These are phyloP conservation scores for Papio anubis DNA, from an alignment of 2,113 vertebrate genomes.

Conservation along the genomic window DNA sequence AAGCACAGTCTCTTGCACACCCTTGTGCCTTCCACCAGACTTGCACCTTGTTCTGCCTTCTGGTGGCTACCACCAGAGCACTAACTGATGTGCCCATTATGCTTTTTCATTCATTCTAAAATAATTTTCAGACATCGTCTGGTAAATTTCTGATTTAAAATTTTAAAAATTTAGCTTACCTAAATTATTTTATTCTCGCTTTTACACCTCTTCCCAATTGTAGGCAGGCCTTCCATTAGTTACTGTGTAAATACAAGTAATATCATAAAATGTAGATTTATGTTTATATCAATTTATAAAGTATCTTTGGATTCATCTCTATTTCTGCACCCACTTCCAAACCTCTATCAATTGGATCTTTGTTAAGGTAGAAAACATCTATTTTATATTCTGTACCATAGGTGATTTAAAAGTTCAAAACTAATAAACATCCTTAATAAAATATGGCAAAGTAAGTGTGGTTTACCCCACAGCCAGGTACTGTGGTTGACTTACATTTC, in stretches of 20 bases:
- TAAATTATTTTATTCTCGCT: neutral
- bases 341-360: neutral
- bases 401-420: neutral
- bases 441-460: neutral
- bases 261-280: neutral
- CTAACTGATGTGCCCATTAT: neutral
- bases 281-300: neutral
- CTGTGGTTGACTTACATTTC: neutral
- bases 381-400: neutral
- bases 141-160: neutral
- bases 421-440: neutral
- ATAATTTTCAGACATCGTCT: neutral
- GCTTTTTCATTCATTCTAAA: neutral
- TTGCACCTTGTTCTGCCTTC: neutral
- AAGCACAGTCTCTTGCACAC: rapidly evolving
- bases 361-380: neutral
- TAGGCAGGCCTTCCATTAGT: neutral
- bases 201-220: neutral
- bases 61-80: neutral
- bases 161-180: neutral
- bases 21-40: neutral
- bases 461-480: neutral
- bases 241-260: neutral
- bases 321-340: neutral
- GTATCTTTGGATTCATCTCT: neutral